phyloP scores from a whole-genome alignment of 2,113 vertebrate species.

The Rafetus swinhoei region DNA sequence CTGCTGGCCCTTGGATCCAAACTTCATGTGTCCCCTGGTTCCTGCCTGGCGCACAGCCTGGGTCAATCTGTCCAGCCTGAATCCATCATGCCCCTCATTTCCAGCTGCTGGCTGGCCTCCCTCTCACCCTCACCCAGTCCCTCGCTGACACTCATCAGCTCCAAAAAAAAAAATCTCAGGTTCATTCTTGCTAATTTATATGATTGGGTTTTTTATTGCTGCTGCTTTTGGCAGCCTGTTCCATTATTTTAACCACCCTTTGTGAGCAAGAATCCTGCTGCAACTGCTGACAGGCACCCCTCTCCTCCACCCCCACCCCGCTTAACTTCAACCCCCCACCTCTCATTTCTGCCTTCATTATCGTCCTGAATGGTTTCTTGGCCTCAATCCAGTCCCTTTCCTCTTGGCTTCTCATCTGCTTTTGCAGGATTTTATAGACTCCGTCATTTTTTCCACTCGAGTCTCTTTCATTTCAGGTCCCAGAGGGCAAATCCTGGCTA shows the following conservation, averaged over 20 bases:
- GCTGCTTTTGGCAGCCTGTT: conserved; percentile 53
- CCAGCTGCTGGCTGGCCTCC: background rate
- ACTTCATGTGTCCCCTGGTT: accelerated
- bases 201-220: conserved; percentile 13
- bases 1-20: accelerated
- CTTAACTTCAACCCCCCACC: conserved; percentile 54
- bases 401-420: conserved; percentile 30
- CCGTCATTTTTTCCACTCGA: conserved; percentile 36
- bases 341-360: conserved; percentile 52
- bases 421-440: conserved; percentile 27
- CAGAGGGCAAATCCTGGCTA: background rate
- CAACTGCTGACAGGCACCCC: conserved; percentile 34
- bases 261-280: background rate
- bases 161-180: background rate
- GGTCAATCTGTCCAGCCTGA: background rate
- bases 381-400: background rate
- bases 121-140: background rate
- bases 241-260: conserved; percentile 33
- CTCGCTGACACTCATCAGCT: background rate
- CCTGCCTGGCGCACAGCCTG: accelerated
- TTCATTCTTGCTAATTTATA: background rate
- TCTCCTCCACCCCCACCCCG: background rate
- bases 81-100: background rate
- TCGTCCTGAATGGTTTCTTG: conserved; percentile 46
- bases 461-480: conserved; percentile 29